phyloP scores from a whole-genome alignment of 2,888 invertebrate genomes.

The Pollenia angustigena region DNA sequence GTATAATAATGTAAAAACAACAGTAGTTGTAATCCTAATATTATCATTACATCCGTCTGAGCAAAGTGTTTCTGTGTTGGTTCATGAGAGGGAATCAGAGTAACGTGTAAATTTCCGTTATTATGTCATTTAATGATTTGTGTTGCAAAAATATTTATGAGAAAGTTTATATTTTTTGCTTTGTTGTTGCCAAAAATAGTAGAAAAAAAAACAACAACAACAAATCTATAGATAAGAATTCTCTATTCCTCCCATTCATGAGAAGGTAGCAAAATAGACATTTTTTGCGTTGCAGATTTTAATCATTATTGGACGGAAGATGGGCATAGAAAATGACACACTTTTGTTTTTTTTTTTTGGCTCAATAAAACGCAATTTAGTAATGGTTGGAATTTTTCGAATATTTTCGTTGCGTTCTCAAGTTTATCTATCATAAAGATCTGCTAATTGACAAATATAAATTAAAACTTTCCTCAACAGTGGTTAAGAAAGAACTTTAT shows the following conservation, averaged over 20 bases:
- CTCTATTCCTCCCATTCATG: not conserved
- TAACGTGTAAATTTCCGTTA: constrained; percentile 73
- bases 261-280: constrained; percentile 24
- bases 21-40: constrained; percentile 43
- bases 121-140: constrained; percentile 73
- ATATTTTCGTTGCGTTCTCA: not conserved
- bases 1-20: constrained; percentile 14
- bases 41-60: constrained; percentile 70
- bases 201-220: not conserved
- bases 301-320: constrained; percentile 44
- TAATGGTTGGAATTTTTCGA: not conserved
- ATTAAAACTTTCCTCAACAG: too few relatives aligned
- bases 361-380: constrained; percentile 3
- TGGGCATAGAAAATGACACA: constrained; percentile 47
- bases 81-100: constrained; percentile 30
- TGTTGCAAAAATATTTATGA: constrained; percentile 71
- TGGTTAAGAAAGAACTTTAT: too few relatives aligned
- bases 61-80: not conserved
- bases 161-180: constrained; percentile 54
- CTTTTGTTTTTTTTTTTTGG: constrained; percentile 28
- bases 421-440: not conserved
- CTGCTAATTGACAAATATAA: constrained; percentile 5
- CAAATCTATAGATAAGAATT: constrained; percentile 10
- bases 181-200: constrained; percentile 36
- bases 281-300: constrained; percentile 60